Evolutionary conservation across 2,888 invertebrate genomes (phyloP).

Genomic region (Chymomyza amoena): DNA sequence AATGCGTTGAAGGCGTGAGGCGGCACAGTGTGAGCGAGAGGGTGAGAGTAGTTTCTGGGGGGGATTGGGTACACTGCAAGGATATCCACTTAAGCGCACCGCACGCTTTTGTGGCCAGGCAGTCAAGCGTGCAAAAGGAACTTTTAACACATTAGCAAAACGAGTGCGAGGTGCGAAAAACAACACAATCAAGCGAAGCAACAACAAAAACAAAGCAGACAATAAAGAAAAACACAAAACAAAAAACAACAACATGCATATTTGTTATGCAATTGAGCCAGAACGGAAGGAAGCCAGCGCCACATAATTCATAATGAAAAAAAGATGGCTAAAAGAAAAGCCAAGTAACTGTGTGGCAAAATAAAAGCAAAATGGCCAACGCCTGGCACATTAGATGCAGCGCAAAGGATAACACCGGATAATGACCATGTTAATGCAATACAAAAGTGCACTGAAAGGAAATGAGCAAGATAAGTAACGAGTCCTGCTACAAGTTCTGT

Average conservation of each 20-base stretch:
- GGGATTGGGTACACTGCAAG: conserved; percentile 12
- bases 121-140: conserved; percentile 55
- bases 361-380: conserved; percentile 11
- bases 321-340: conserved; percentile 2
- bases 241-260: conserved; percentile 14
- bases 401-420: conserved; percentile 51
- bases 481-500: conserved; percentile 36
- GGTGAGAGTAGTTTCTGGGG: background rate
- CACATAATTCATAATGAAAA: conserved; percentile 31
- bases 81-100: conserved; percentile 35
- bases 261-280: conserved; percentile 62
- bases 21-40: conserved; percentile 24
- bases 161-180: conserved; percentile 50
- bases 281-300: conserved; percentile 19
- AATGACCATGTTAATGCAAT: conserved; percentile 72
- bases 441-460: conserved; percentile 71
- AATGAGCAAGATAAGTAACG: conserved; percentile 69
- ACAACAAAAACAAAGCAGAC: conserved; percentile 10
- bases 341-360: background rate
- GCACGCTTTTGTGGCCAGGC: conserved; percentile 29
- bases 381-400: conserved; percentile 51
- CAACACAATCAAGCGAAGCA: conserved; percentile 14
- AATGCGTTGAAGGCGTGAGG: conserved; percentile 33
- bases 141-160: conserved; percentile 62
- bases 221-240: background rate